Base-by-base conservation (phyloP, 2,113 vertebrate species). In the Paramormyrops kingsleyae region DNA sequence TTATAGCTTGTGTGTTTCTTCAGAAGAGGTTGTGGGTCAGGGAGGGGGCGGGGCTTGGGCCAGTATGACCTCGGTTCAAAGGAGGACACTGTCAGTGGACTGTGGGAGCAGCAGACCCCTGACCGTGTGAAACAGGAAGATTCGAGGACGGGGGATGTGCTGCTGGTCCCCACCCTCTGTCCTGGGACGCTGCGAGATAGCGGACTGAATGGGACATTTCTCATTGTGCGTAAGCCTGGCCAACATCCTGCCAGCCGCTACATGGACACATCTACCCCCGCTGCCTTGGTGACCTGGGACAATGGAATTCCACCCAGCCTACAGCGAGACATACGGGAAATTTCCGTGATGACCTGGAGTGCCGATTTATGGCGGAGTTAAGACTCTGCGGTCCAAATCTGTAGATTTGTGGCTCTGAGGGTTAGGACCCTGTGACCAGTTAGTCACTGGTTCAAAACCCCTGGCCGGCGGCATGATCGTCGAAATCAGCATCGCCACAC, bases 61-160 rank as follows among this genome's bases (percentile, higher is more conserved):
- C 8, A 8, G 17, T 42, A 12, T n/a, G n/a, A 66, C 80, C 44
- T 50, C 13, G 42, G 90, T 88, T 90, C 35, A 90, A 53, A 89
- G 50, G 35, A 90, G 90, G 90, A 90, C 92, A 88, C 56, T 80
- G 4, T 24, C 53, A 77, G 85, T 44, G 83, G 80, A 83, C 87
- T 91, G 91, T 92, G 92, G 91, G 91, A 91, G 91, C 88, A 53
- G 87, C 90, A 70, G 66, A 9, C 27, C 80, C 19, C 35, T 85
- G 88, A 88, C 88, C 91, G 83, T 92, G 91, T 91, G 92, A 92
- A 93, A 90, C 86, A 89, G 92, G 89, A 90, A 80, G 66, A 85
- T 89, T 92, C 87, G 0, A 53, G 50, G 15, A 35, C 15, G 3
- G 85, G 50, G 85, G 50, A 50, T 90, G 83, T 35, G 46, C 9